Percentiles rank a stretch among this genome's conserved stretches.
Conservation (phyloP, 1,140 invertebrate species). For the Sesamia nonagrioides region DNA sequence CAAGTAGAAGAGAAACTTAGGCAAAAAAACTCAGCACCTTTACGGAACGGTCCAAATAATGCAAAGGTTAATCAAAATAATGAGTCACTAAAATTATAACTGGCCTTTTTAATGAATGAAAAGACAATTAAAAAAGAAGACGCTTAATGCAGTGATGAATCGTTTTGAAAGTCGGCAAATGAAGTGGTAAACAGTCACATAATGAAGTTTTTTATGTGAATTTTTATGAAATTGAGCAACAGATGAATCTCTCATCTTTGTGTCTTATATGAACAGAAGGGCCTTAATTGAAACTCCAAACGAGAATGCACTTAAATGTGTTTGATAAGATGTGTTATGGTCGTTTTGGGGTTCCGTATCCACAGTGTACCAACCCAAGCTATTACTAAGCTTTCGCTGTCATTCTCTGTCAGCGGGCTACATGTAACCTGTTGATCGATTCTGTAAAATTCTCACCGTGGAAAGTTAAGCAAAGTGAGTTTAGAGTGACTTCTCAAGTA, state of each 20-base stretch:
- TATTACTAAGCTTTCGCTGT: too few relatives aligned
- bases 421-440: too few relatives aligned
- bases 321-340: neutral
- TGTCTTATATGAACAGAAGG: neutral
- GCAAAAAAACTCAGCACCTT: neutral
- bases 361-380: too few relatives aligned
- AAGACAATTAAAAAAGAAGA: constrained; percentile 1
- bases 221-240: neutral
- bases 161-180: constrained; percentile 9
- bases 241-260: neutral
- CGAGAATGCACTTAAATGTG: neutral
- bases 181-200: neutral
- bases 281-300: neutral
- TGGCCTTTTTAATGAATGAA: constrained; percentile 21
- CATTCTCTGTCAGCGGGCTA: too few relatives aligned
- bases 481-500: too few relatives aligned
- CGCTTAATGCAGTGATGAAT: constrained; percentile 15
- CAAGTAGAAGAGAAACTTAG: neutral
- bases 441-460: too few relatives aligned
- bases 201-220: constrained; percentile 25
- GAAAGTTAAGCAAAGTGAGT: too few relatives aligned
- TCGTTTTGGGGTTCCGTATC: too few relatives aligned
- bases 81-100: constrained; percentile 15
- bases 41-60: constrained; percentile 12
- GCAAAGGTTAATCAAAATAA: constrained; percentile 39